Evolutionary conservation across 2,113 vertebrate genomes (phyloP).

Genomic region (Tachysurus vachellii): DNA sequence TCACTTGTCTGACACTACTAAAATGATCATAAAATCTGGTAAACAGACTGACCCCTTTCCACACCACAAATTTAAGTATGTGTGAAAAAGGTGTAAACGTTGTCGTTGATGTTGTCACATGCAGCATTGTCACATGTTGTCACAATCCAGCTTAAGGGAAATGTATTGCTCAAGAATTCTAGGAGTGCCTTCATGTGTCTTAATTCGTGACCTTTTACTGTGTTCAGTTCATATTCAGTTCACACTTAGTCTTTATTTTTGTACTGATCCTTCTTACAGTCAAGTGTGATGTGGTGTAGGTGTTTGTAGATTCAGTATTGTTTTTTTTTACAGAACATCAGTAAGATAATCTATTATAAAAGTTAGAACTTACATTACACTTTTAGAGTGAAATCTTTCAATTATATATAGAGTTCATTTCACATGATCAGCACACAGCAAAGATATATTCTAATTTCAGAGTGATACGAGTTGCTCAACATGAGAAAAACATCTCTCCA

Average conservation of each 20-base stretch:
- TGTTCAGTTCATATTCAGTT: neutral
- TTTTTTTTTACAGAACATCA: neutral
- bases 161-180: neutral
- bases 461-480: neutral
- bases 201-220: slow-evolving; percentile 5
- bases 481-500: neutral
- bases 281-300: neutral
- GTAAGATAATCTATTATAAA: neutral
- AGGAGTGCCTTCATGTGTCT: neutral
- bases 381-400: neutral
- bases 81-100: neutral
- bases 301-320: neutral
- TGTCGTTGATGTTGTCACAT: neutral
- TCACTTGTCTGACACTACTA: neutral
- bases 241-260: neutral
- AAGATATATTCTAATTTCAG: neutral
- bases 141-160: neutral
- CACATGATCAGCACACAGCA: neutral
- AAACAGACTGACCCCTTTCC: slow-evolving; percentile 4
- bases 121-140: neutral
- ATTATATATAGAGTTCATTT: neutral
- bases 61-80: neutral
- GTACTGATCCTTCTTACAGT: neutral
- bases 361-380: neutral
- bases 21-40: neutral